A percentile compares a stretch with the other conserved stretches of the same genome.
phyloP scores from a whole-genome alignment of 2,888 invertebrate genomes.

The Malachius bipustulatus region DNA sequence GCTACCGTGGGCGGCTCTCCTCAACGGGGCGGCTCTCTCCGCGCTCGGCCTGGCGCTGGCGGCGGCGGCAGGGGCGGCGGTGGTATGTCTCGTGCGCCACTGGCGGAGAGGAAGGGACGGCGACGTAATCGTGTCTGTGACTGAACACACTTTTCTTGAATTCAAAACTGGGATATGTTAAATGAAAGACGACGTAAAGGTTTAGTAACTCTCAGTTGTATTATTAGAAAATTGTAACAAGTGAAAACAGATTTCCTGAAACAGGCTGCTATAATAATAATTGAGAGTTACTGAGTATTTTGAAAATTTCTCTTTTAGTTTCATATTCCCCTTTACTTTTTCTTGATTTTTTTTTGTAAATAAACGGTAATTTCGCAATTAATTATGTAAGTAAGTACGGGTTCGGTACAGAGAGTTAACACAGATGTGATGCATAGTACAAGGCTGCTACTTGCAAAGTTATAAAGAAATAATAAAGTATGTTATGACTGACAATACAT shows the following conservation, averaged over 20 bases:
- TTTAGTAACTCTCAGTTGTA: not conserved
- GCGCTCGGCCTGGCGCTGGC: slow-evolving; percentile 26
- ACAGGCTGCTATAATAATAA: not conserved
- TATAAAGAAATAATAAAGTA: slow-evolving; percentile 19
- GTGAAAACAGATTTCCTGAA: not conserved
- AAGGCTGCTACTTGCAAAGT: too few relatives aligned
- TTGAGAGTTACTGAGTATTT: too few relatives aligned
- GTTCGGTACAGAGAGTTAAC: slow-evolving; percentile 8
- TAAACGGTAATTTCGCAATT: too few relatives aligned
- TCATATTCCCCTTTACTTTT: slow-evolving; percentile 1
- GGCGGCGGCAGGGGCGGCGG: slow-evolving; percentile 25
- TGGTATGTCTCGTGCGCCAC: slow-evolving; percentile 31
- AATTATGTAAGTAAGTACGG: too few relatives aligned
- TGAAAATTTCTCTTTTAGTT: too few relatives aligned
- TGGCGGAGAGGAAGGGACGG: slow-evolving; percentile 33
- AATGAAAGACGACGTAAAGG: too few relatives aligned
- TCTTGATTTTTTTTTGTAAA: slow-evolving; percentile 12
- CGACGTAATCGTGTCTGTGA: slow-evolving; percentile 35
- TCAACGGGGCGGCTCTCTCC: slow-evolving; percentile 29
- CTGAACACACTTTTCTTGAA: slow-evolving; percentile 36
- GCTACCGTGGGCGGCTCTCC: slow-evolving; percentile 50
- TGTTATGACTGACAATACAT: slow-evolving; percentile 29
- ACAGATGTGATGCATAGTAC: slow-evolving; percentile 23
- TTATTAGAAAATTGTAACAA: not conserved
- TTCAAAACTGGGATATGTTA: slow-evolving; percentile 37